Percentiles rank a stretch among this genome's conserved stretches.
Conservation (phyloP, 2,797 vertebrate genomes). For the Iguana delicatissima region DNA sequence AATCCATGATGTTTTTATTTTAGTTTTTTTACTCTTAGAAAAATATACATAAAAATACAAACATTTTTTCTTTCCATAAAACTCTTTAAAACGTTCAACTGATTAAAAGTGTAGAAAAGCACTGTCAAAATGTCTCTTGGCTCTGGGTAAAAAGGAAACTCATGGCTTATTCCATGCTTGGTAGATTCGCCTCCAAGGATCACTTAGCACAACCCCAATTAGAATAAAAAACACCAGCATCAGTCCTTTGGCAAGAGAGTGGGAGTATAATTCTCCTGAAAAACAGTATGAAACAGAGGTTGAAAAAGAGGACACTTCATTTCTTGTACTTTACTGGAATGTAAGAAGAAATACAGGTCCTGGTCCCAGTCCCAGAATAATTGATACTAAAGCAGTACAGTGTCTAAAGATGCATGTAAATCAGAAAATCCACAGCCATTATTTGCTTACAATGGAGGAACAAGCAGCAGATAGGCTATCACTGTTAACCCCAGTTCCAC, state of each 20-base stretch:
- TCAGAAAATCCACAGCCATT: accelerated
- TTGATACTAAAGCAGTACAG: background rate
- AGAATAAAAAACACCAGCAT: constrained; percentile 84
- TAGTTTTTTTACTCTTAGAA: background rate
- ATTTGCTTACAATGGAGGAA: background rate
- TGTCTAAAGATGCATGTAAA: background rate
- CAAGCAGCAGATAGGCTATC: background rate
- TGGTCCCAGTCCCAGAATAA: background rate
- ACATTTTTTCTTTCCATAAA: background rate
- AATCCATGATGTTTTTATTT: background rate
- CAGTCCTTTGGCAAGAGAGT: constrained; percentile 89
- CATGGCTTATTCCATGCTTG: constrained; percentile 72
- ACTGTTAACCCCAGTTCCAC: background rate
- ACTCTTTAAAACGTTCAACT: background rate
- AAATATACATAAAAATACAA: constrained; percentile 32
- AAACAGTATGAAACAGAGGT: background rate
- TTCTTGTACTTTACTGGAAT: constrained; percentile 6
- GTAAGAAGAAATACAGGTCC: background rate
- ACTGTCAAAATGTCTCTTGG: background rate
- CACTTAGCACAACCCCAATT: constrained; percentile 81
- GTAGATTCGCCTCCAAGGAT: constrained; percentile 84
- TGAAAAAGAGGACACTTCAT: background rate
- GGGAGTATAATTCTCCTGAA: constrained; percentile 88
- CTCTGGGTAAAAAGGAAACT: background rate
- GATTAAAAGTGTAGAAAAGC: background rate